These are phyloP conservation scores for Cyanistes caeruleus DNA, from an alignment of 2,113 vertebrate species.

Conservation along the genomic window DNA sequence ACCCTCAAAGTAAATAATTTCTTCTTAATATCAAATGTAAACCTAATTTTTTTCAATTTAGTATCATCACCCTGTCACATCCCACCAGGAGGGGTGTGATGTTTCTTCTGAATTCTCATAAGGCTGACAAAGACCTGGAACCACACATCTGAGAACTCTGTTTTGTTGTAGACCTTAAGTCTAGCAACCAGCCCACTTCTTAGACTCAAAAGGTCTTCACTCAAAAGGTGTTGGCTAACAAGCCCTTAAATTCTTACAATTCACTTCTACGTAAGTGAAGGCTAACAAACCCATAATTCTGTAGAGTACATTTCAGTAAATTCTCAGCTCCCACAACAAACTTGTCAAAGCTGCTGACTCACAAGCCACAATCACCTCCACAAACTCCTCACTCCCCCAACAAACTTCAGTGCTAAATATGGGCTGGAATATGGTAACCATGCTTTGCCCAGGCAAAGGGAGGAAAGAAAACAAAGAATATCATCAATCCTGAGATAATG, in stretches of 20 bases:
- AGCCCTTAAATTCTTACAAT: background rate
- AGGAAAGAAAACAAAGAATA: background rate
- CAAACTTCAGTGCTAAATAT: background rate
- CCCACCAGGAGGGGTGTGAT: too few species aligned
- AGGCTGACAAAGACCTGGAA: background rate
- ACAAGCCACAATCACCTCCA: background rate
- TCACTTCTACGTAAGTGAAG: background rate
- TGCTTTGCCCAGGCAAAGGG: background rate
- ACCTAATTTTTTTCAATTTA: background rate
- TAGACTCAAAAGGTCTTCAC: background rate
- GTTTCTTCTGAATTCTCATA: background rate
- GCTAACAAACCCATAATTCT: background rate
- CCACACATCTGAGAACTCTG: accelerated
- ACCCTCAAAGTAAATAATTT: background rate
- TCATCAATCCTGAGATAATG: background rate
- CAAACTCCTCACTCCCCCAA: background rate
- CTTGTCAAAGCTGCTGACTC: too few species aligned
- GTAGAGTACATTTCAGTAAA: background rate
- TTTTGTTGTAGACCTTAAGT: background rate
- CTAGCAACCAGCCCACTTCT: background rate
- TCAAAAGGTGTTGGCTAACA: background rate
- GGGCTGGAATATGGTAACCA: background rate
- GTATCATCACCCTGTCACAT: background rate
- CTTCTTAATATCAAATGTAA: background rate
- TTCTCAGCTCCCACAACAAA: background rate